Base-by-base conservation (phyloP, 1,140 invertebrate species). In the Bradysia coprophila region DNA sequence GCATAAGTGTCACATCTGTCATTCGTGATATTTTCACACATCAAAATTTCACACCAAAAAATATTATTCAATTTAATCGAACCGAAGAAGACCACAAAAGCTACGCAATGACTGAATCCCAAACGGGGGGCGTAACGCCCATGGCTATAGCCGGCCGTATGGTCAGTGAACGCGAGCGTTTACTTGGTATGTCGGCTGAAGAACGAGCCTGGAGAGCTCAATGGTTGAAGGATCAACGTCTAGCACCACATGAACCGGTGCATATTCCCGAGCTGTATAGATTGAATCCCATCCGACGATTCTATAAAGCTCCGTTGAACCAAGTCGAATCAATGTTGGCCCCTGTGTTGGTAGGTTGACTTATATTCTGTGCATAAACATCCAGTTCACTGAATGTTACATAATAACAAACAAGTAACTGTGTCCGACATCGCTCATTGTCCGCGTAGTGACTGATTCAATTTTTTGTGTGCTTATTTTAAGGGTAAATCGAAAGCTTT, bases 121-220 rank as follows among this genome's bases (percentile, higher is more conserved):
- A 65, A 32, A 76, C 73, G 5, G 68, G 66, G 16, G 77, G 75
- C 45, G 69, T 72, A 1, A 73, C 70, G 54, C 72, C 79, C 23
- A 80, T 89, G 70, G 49, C 60, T 42, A 81, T 92, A 49, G 66
- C 67, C 44, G 82, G 84, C 2, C 76, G 83, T 42, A 69, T 82
- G 61, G 68, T 63, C 15, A 57, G 56, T 1, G 79, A 87, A 65
- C 67, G 84, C 45, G 79, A 89, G 63, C 71, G 87, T 55, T 64
- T 82, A 19, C 51, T 75, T 38, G 84, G 84, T 42, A 91, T 90
- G 84, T 77, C 75, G 5, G 65, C 78, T 54, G 76, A 73, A n/a
- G 86, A 90, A 65, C 69, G 86, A 48, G 73, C 73, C 36, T 90
- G 78, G 73, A 70, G 87, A 44, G 77, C 75, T 48, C 72, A 88